Base-by-base conservation (phyloP, 1,140 invertebrate species). In the Drosophila sechellia region DNA sequence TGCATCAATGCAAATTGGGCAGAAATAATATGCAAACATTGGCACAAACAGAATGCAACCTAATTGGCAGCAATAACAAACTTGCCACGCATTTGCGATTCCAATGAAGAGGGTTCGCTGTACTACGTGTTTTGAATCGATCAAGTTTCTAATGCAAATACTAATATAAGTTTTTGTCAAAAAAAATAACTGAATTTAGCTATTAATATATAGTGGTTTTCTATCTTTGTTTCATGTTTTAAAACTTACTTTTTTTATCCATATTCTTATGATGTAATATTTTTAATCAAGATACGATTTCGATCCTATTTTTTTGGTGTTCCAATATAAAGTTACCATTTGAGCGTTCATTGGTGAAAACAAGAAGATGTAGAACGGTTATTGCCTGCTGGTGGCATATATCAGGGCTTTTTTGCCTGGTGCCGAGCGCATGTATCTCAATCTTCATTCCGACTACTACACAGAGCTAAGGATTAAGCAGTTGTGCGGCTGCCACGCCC, bases 21-120 rank as follows among this genome's bases (percentile, higher is more conserved):
- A 76, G 75, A 87, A 86, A 74, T 87, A 87, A 86, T 86, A 83
- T 71, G 74, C 78, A 74, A 87, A 86, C 78, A 85, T 86, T 87
- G 79, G 72, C 60, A 74, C 75, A 64, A 79, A 64, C 52, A 49
- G 60, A 75, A 83, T 75, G 45, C 50, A 57, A 68, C 70, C 75
- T 86, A 86, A 86, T 86, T 86, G 83, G 83, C 79, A 61, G 79
- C 75, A 81, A 69, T 86, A 72, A 73, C 77, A 71, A 76, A 57
- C 39, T 70, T 69, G 66, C 25, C 56, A 15, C 35, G 63, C 65
- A 70, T 70, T 56, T 48, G 42, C 20, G 42, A 34, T 40, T 20
- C 22, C n/a, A 3, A 11, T 11, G 15, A 31, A 45, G 17, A 57
- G 52, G 25, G 27, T 52, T 39, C 40, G 55, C 45, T 40, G 39